Base-by-base conservation (phyloP, 30 jellyfish, hydroid and myxozoan species). In the Aurelia aurita region DNA sequence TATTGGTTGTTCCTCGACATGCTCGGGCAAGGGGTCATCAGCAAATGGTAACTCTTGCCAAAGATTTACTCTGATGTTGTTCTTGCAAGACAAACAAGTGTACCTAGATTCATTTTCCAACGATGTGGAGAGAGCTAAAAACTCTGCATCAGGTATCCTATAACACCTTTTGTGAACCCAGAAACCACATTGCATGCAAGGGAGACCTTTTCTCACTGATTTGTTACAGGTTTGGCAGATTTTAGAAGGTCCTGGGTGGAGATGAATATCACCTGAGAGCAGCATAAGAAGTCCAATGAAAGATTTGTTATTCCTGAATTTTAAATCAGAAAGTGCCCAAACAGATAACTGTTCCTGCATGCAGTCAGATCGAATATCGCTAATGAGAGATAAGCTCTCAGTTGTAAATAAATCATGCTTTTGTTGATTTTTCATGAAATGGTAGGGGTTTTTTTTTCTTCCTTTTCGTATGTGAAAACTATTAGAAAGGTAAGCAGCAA, bases 111-210 rank as follows among this genome's bases (percentile, higher is more conserved):
- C 85, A 72, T 29, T 74, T 58, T 27, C 60, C 69, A 47, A 70
- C 82, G 25, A 58, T 70, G 82, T 28, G 76, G 58, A 74, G 12
- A 74, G 45, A n/a, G 72, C 22, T 74, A 75, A 60, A 51, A 74
- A 55, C 86, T 58, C 86, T 53, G 74, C 86, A 74, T 54, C 72
- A 53, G 58, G 46, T 51, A 74, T 74, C 18, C 47, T 74, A 58
- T 34, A 76, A 74, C 86, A 74, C 86, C 61, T 74, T 74, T 74
- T 74, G 74, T 74, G 82, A 39, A 70, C 82, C 39, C 66, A 4
- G 82, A 49, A 35, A 49, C 61, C 74, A 55, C 73, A 49, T 19
- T 71, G 67, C 34, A 44, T 49, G 84, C 84, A 66, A 66, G 26
- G 55, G 78, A 32, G 27, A 57, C 78, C 78, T 27, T 66, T 66